Evolutionary conservation across 2,113 vertebrate species (phyloP).

Genomic region (Rafetus swinhoei): DNA sequence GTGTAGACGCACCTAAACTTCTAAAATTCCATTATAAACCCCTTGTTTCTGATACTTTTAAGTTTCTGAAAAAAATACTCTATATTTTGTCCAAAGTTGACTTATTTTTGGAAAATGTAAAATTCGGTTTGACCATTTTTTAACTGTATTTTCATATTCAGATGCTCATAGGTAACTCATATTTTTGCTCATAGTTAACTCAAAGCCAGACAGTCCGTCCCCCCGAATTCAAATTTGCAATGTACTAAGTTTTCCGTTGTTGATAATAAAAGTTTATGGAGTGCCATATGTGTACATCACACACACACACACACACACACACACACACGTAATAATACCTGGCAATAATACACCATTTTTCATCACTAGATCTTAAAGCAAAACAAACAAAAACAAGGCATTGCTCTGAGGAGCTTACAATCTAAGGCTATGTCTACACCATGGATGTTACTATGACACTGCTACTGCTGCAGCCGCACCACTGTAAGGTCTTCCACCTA

Average conservation of each 20-base stretch:
- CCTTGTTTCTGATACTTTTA: neutral
- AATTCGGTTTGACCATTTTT: neutral
- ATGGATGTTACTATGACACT: no score
- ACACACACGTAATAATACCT: no score
- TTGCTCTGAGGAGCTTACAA: neutral
- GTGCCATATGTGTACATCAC: neutral
- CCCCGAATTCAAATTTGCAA: neutral
- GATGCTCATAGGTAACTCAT: neutral
- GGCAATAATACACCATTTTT: neutral
- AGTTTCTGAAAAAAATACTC: neutral
- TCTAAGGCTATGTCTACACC: no score
- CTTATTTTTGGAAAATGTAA: slow-evolving; percentile 4
- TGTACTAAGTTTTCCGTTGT: neutral
- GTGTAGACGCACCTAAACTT: neutral
- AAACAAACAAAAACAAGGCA: neutral
- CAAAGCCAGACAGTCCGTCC: neutral
- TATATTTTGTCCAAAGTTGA: neutral
- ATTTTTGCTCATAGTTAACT: neutral
- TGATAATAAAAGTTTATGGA: neutral
- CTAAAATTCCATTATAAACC: neutral
- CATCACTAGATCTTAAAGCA: neutral
- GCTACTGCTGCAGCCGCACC: no score
- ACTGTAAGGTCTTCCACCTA: no score
- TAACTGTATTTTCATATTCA: neutral
- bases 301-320: neutral